These are phyloP conservation scores for Tetragnatha versicolor DNA, from an alignment of 1,140 invertebrate species.

Conservation along the genomic window DNA sequence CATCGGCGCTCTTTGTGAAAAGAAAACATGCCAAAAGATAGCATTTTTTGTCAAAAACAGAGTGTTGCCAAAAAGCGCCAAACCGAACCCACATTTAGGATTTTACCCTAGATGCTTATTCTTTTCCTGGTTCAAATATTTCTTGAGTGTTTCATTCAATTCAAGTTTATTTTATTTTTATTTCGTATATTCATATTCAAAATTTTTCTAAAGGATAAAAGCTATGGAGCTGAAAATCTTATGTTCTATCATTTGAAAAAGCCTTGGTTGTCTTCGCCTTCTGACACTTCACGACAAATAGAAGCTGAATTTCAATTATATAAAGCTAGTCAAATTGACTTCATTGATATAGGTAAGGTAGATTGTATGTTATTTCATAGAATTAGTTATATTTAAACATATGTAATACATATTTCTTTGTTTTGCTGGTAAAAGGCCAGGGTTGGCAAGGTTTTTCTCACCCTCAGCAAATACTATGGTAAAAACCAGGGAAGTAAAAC, in stretches of 20 bases:
- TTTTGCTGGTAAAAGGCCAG: not conserved
- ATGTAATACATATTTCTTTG: not conserved
- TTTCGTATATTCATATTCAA: not conserved
- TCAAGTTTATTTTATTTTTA: too few relatives aligned
- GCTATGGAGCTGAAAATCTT: not conserved
- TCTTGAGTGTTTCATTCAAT: too few relatives aligned
- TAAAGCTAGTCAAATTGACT: conserved; percentile 5
- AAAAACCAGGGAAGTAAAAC: not conserved
- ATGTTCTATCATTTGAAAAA: not conserved
- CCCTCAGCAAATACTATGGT: not conserved
- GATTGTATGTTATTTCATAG: not conserved
- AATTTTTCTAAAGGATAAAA: not conserved
- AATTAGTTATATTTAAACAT: not conserved
- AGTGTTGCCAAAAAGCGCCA: too few relatives aligned
- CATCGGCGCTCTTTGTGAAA: too few relatives aligned
- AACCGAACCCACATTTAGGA: too few relatives aligned
- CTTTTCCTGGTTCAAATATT: too few relatives aligned
- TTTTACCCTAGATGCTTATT: too few relatives aligned
- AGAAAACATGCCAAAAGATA: too few relatives aligned
- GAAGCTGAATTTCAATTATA: conserved; percentile 24
- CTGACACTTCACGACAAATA: conserved; percentile 1
- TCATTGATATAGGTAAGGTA: conserved; percentile 17
- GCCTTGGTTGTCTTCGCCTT: not conserved
- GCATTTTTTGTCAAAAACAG: too few relatives aligned
- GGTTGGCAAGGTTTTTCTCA: not conserved